Evolutionary conservation across 2,888 invertebrate genomes (phyloP).

Genomic region (Drosophila pullipes): DNA sequence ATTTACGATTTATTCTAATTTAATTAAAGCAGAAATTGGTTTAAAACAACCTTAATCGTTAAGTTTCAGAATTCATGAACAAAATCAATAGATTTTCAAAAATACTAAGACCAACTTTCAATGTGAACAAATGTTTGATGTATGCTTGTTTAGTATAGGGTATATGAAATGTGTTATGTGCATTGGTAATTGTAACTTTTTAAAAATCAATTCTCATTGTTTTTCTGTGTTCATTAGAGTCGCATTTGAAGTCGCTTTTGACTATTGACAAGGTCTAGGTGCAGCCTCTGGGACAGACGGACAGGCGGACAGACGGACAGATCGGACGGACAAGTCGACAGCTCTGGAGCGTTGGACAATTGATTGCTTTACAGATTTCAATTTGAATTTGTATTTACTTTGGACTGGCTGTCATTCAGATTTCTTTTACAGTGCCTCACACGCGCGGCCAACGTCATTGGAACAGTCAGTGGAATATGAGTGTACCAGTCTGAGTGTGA

Average conservation of each 20-base stretch:
- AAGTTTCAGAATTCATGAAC: background rate
- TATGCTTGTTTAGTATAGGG: conserved; percentile 13
- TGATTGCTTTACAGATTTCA: conserved; percentile 64
- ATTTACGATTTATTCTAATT: background rate
- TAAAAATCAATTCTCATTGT: conserved; percentile 72
- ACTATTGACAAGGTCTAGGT: conserved; percentile 82
- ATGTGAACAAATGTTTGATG: no score
- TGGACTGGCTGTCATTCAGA: conserved; percentile 68
- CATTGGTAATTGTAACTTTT: conserved; percentile 59
- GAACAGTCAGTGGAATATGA: conserved; percentile 19
- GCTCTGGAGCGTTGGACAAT: conserved; percentile 70
- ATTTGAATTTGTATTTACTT: conserved; percentile 65
- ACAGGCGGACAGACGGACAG: conserved; percentile 34
- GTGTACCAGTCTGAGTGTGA: background rate
- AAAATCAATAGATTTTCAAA: background rate
- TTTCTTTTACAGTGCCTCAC: conserved; percentile 63
- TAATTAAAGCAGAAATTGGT: no score
- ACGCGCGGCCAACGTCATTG: conserved; percentile 67
- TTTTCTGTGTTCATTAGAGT: conserved; percentile 61
- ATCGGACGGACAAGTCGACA: conserved; percentile 11
- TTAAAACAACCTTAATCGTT: background rate
- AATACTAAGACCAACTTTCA: background rate
- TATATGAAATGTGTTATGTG: conserved; percentile 37
- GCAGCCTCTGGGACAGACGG: conserved; percentile 64
- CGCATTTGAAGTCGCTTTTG: conserved; percentile 62